phyloP scores from a whole-genome alignment of 2,797 vertebrate species.

The Eulemur coronatus region DNA sequence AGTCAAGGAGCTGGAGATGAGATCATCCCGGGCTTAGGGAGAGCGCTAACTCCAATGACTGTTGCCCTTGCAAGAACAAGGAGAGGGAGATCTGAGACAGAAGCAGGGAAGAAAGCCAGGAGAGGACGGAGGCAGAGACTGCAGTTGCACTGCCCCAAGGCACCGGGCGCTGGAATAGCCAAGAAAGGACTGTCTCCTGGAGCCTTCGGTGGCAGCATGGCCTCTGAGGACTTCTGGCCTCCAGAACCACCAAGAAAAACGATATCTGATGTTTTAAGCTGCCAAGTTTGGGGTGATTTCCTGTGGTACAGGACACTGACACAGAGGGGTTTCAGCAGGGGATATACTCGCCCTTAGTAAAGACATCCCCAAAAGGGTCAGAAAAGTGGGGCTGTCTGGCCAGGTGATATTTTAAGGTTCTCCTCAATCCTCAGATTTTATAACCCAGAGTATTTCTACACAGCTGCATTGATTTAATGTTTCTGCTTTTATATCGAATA shows the following conservation, averaged over 20 bases:
- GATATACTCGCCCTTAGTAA: accelerated
- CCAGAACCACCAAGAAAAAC: neutral
- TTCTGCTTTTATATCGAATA: neutral
- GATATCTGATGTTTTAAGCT: neutral
- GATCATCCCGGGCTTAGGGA: neutral
- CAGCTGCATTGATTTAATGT: neutral
- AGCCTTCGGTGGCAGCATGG: neutral
- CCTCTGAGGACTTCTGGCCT: neutral
- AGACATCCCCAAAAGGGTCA: neutral
- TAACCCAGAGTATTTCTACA: neutral
- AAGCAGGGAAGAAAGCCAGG: neutral
- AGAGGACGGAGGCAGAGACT: neutral
- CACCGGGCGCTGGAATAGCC: neutral
- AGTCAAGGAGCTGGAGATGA: neutral
- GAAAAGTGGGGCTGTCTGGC: neutral
- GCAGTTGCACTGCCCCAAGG: neutral
- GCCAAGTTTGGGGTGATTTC: neutral
- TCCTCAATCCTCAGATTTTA: neutral
- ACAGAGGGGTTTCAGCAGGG: neutral
- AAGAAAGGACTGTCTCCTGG: neutral
- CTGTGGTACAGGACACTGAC: neutral
- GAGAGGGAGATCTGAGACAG: neutral
- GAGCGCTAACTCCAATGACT: neutral
- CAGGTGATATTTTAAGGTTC: neutral
- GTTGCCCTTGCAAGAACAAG: neutral